Evolutionary conservation across 2,797 vertebrate genomes (phyloP).

Genomic region (Chloroceryle inda): DNA sequence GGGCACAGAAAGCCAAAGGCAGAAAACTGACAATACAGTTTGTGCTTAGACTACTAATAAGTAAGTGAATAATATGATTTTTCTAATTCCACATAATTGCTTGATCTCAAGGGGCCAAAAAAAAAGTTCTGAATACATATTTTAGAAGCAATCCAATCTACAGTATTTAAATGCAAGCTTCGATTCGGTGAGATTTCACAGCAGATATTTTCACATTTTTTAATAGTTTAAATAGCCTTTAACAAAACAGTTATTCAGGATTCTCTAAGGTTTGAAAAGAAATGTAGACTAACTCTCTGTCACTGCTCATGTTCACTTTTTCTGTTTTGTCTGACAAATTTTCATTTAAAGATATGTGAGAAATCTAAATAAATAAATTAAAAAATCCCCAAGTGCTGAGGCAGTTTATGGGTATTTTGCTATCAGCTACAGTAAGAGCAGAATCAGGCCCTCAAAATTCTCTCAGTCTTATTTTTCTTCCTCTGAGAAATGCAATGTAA

Average conservation of each 20-base stretch:
- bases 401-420: constrained; percentile 44
- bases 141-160: constrained; percentile 73
- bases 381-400: constrained; percentile 34
- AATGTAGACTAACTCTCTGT: constrained; percentile 51
- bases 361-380: constrained; percentile 76
- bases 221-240: constrained; percentile 66
- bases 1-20: constrained; percentile 84
- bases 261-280: constrained; percentile 56
- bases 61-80: constrained; percentile 78
- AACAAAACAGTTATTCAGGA: constrained; percentile 50
- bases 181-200: constrained; percentile 57
- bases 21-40: constrained; percentile 84
- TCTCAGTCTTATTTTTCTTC: constrained; percentile 37
- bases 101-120: constrained; percentile 76
- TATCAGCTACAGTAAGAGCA: constrained; percentile 38
- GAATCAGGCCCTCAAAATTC: constrained; percentile 48
- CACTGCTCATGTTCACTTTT: constrained; percentile 50
- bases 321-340: constrained; percentile 71
- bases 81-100: constrained; percentile 80
- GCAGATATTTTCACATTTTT: constrained; percentile 58
- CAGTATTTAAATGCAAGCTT: constrained; percentile 68
- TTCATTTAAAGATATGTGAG: constrained; percentile 68
- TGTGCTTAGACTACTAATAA: constrained; percentile 84
- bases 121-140: constrained; percentile 72
- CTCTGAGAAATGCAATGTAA: constrained; percentile 37